These are phyloP conservation scores for Cepaea hortensis DNA, from an alignment of 2,888 invertebrate genomes.

Conservation along the genomic window DNA sequence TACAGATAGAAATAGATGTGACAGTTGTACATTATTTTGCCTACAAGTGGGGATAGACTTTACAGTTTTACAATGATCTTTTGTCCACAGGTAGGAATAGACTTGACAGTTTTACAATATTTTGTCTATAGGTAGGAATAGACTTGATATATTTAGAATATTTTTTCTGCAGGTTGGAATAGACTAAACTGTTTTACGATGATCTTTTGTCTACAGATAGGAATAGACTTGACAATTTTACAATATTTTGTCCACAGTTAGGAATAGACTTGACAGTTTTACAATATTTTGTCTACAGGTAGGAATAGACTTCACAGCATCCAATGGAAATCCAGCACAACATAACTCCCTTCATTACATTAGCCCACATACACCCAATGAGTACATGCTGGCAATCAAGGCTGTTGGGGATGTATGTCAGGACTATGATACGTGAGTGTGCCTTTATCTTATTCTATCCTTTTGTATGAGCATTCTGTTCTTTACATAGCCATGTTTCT, in stretches of 20 bases:
- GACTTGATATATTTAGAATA: too few species aligned
- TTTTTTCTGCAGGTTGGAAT: slow-evolving; percentile 14
- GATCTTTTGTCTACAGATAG: neutral
- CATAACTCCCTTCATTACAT: slow-evolving; percentile 73
- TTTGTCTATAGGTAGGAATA: too few species aligned
- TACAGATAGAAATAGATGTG: too few species aligned
- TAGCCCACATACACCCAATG: slow-evolving; percentile 72
- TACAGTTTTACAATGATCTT: neutral
- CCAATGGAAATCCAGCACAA: slow-evolving; percentile 69
- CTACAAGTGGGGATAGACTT: neutral
- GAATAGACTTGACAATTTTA: neutral
- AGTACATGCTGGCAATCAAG: slow-evolving; percentile 69
- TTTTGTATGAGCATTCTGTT: too few species aligned
- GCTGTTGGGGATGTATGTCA: slow-evolving; percentile 73
- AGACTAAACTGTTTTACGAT: slow-evolving; percentile 8
- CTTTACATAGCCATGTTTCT: too few species aligned
- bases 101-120: neutral
- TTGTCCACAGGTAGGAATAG: too few species aligned
- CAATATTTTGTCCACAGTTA: neutral
- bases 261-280: neutral
- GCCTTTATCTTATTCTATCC: neutral
- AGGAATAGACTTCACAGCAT: slow-evolving; percentile 30
- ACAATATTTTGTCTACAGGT: neutral
- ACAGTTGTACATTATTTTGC: too few species aligned
- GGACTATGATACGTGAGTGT: slow-evolving; percentile 70